These are phyloP conservation scores for Bicyclus anynana DNA, from an alignment of 1,140 invertebrate genomes.

Conservation along the genomic window DNA sequence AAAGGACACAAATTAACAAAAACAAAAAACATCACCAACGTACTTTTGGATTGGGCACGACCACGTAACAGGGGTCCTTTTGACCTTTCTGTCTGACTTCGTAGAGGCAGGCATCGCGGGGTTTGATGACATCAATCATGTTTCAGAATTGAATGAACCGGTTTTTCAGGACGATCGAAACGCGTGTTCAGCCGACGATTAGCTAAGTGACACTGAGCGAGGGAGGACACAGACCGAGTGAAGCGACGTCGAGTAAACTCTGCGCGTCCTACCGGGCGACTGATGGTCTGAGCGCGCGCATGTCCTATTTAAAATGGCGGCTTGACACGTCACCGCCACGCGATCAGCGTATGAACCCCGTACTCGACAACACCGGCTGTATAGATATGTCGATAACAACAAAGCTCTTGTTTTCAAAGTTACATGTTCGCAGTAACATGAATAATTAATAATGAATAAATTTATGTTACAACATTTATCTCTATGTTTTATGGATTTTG, in stretches of 20 bases:
- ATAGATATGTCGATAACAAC: slow-evolving; percentile 43
- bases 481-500: slow-evolving; percentile 7
- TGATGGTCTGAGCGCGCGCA: slow-evolving; percentile 68
- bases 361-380: slow-evolving; percentile 39
- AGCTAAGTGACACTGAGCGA: slow-evolving; percentile 34
- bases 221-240: slow-evolving; percentile 7
- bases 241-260: slow-evolving; percentile 32
- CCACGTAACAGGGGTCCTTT: slow-evolving; percentile 80
- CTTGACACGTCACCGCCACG: slow-evolving; percentile 65
- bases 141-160: slow-evolving; percentile 27
- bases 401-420: slow-evolving; percentile 31
- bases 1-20: neutral
- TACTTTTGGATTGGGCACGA: slow-evolving; percentile 81
- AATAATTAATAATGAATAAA: slow-evolving; percentile 1
- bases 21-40: slow-evolving; percentile 53
- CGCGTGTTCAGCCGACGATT: slow-evolving; percentile 35
- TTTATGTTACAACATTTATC: slow-evolving; percentile 1
- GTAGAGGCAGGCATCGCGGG: slow-evolving; percentile 78
- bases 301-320: slow-evolving; percentile 70
- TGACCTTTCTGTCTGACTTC: slow-evolving; percentile 80
- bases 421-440: neutral
- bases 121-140: slow-evolving; percentile 71
- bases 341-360: slow-evolving; percentile 58
- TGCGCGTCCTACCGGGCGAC: slow-evolving; percentile 62
- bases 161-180: slow-evolving; percentile 38